Conservation (phyloP, 2,113 vertebrate genomes). For the Lynx canadensis region DNA sequence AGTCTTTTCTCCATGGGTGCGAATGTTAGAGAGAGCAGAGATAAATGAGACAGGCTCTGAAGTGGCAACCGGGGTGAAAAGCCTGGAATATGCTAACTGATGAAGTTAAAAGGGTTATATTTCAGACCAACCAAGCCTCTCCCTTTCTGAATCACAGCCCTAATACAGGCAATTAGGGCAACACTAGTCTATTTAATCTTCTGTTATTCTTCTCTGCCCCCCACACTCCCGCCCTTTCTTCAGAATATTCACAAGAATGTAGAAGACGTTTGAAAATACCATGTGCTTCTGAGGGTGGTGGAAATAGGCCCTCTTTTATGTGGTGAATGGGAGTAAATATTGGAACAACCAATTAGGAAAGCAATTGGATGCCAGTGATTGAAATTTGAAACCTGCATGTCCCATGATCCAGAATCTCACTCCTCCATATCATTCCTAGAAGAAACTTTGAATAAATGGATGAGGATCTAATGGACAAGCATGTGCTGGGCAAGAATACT, state of each 20-base stretch:
- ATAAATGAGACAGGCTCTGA: constrained; percentile 30
- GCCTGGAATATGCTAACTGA: background rate
- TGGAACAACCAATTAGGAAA: background rate
- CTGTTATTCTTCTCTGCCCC: background rate
- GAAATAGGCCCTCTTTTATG: background rate
- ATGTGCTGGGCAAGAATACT: background rate
- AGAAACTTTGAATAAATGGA: no score
- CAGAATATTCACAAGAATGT: background rate
- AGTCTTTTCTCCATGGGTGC: background rate
- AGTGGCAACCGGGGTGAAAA: background rate
- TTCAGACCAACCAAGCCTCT: background rate
- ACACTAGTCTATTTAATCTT: background rate
- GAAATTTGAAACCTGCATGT: background rate
- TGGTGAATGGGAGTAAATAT: background rate
- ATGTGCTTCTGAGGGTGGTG: background rate
- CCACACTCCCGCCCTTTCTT: background rate
- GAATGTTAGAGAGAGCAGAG: background rate
- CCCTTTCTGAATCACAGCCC: background rate
- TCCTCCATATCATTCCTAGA: background rate
- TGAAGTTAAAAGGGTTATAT: constrained; percentile 21
- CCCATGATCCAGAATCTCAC: background rate
- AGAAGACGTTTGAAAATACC: background rate
- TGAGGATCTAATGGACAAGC: background rate
- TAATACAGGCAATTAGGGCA: background rate
- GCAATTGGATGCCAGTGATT: background rate